These are phyloP conservation scores for Artibeus jamaicensis DNA, from an alignment of 2,797 vertebrate species.

Conservation along the genomic window DNA sequence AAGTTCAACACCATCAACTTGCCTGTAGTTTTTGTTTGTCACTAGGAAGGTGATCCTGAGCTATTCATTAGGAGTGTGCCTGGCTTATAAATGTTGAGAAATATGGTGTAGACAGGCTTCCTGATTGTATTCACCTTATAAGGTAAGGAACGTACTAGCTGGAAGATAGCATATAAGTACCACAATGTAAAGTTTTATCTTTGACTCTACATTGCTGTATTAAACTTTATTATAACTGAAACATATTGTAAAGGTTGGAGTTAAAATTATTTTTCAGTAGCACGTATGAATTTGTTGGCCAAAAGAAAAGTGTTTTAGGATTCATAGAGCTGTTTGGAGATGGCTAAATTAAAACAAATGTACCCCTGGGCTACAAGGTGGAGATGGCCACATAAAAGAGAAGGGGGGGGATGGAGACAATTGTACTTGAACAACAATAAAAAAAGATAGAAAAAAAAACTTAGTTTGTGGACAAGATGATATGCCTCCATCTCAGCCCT, in stretches of 20 bases:
- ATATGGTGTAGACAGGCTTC: not conserved
- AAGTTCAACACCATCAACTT: not conserved
- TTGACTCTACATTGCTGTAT: not conserved
- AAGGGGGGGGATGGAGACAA: too few relatives aligned
- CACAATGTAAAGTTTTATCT: not conserved
- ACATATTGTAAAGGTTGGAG: not conserved
- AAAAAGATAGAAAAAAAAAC: too few relatives aligned
- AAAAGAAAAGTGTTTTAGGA: not conserved
- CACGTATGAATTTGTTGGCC: not conserved
- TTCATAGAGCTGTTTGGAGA: not conserved
- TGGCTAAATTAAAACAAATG: not conserved
- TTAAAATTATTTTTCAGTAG: not conserved
- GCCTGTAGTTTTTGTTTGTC: not conserved
- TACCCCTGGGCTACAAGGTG: not conserved
- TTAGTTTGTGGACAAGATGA: not conserved
- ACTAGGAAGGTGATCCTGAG: not conserved
- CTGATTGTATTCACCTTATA: not conserved
- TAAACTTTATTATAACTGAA: not conserved
- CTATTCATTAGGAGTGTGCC: not conserved
- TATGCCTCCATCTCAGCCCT: not conserved
- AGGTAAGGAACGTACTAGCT: not conserved
- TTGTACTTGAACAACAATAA: too few relatives aligned
- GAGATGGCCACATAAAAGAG: too few relatives aligned
- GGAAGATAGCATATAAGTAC: not conserved
- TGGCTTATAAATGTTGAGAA: not conserved